Base-by-base conservation (phyloP, 2,888 invertebrate species). In the Drosophila kambysellisi region DNA sequence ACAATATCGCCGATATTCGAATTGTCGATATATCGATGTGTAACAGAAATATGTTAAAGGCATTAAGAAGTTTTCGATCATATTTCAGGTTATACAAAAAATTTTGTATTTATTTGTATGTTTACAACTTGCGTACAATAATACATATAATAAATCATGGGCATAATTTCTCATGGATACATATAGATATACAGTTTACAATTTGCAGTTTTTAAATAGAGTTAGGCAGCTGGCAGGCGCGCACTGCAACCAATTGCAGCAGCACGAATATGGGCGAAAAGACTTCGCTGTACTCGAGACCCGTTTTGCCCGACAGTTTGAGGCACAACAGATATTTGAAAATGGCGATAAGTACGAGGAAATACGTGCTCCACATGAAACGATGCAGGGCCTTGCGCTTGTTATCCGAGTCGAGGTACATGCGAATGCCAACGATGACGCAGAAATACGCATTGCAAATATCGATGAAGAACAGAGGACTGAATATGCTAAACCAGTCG, bases 401-500 rank as follows among this genome's bases (percentile, higher is more conserved):
- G 73, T 93, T 93, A 82, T 96, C 95, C 81, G 95, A 96, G 88
- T 97, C 97, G 90, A 97, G 94, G 90, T 97, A 96, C 96, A 97
- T 97, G 88, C 99, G 95, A 87, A 99, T 97, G 91, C 98, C 97
- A 68, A 99, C 97, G 88, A 99, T 99, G 60, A 98, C 96, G 91
- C 98, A 97, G 93, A 99, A 99, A 93, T 99, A 99, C 35, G 97
- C 96, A 94, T 98, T 98, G 81, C 98, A 95, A 35, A 97, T 97
- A 94, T 99, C 98, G 82, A 97, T 97, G 46, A 97, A 95, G 94
- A 98, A 99, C 41, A 99, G 94, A 0, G 99, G 99, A 25, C 96
- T 95, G 93, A 99, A 99, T 63, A 98, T 96, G 68, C 95, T 95
- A 96, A 97, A 98, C 98, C 98, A 99, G 72, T 96, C 96, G 33